phyloP scores from a whole-genome alignment of 2,113 vertebrate species.

The Formicarius rufipectus region DNA sequence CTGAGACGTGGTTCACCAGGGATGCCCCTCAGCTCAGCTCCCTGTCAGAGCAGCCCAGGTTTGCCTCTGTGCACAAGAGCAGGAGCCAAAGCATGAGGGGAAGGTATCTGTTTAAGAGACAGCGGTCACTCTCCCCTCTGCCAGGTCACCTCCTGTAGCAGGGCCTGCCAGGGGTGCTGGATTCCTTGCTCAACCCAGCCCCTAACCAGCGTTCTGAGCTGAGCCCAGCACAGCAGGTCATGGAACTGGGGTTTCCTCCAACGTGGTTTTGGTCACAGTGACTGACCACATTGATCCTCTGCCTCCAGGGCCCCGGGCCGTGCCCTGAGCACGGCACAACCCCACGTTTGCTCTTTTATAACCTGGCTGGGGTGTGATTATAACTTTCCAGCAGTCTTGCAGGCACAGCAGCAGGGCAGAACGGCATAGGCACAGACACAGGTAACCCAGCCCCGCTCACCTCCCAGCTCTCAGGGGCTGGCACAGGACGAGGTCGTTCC shows the following conservation, averaged over 20 bases:
- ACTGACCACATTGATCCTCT: not conserved
- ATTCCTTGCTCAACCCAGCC: not conserved
- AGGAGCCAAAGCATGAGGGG: not conserved
- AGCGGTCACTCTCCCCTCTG: not conserved
- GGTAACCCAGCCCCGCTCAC: not conserved
- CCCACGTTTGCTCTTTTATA: not conserved
- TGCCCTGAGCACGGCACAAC: not conserved
- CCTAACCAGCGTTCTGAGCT: not conserved
- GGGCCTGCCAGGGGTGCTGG: not conserved
- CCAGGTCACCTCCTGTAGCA: not conserved
- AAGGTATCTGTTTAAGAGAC: not conserved
- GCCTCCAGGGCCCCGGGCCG: rapidly evolving
- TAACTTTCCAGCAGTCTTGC: not conserved
- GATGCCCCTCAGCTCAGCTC: not conserved
- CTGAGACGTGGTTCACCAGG: not conserved
- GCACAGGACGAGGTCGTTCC: not conserved
- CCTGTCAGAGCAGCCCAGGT: not conserved
- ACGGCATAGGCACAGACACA: not conserved
- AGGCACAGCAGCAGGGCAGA: not conserved
- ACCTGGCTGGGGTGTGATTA: not conserved
- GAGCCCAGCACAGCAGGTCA: not conserved
- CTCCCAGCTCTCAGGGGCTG: not conserved
- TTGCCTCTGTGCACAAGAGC: not conserved
- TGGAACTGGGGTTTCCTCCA: not conserved
- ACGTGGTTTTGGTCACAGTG: not conserved